Evolutionary conservation across 2,888 invertebrate genomes (phyloP).

Genomic region (Pollenia labialis): DNA sequence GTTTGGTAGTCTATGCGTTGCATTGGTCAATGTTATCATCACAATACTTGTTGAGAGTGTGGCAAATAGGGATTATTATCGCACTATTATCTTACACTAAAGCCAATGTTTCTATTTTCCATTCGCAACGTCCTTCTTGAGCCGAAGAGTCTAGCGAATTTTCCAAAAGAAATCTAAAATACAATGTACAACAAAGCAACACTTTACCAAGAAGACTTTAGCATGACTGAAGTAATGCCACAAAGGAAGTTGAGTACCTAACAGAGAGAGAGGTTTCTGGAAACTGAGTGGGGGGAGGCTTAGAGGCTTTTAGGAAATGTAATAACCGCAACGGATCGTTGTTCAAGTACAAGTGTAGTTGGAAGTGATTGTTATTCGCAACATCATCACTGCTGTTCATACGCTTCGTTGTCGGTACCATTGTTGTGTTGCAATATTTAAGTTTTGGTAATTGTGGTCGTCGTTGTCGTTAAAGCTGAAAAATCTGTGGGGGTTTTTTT

Average conservation of each 20-base stretch:
- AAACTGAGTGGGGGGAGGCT: neutral
- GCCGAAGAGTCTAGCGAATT: constrained; percentile 26
- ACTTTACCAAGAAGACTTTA: neutral
- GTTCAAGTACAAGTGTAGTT: constrained; percentile 50
- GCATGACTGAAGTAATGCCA: neutral
- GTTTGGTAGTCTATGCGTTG: neutral
- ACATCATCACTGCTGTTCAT: constrained; percentile 31
- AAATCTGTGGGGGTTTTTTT: constrained; percentile 29
- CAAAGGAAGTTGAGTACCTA: neutral
- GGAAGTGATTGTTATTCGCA: constrained; percentile 53
- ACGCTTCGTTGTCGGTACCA: constrained; percentile 15
- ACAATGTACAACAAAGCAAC: neutral
- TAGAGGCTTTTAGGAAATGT: constrained; percentile 58
- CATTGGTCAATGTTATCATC: constrained; percentile 8
- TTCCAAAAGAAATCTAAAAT: constrained; percentile 18
- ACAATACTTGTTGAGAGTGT: constrained; percentile 36
- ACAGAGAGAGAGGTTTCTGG: neutral
- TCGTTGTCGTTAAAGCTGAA: constrained; percentile 48
- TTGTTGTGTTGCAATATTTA: constrained; percentile 53
- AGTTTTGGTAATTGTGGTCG: constrained; percentile 71
- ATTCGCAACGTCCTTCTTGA: constrained; percentile 18
- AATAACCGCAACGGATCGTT: constrained; percentile 67
- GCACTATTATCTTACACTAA: constrained; percentile 66
- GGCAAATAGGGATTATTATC: constrained; percentile 68
- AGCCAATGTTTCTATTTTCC: constrained; percentile 58